A percentile compares a stretch with the other conserved stretches of the same genome.
Conservation (phyloP, 2,113 vertebrate genomes). For the Mandrillus leucophaeus region DNA sequence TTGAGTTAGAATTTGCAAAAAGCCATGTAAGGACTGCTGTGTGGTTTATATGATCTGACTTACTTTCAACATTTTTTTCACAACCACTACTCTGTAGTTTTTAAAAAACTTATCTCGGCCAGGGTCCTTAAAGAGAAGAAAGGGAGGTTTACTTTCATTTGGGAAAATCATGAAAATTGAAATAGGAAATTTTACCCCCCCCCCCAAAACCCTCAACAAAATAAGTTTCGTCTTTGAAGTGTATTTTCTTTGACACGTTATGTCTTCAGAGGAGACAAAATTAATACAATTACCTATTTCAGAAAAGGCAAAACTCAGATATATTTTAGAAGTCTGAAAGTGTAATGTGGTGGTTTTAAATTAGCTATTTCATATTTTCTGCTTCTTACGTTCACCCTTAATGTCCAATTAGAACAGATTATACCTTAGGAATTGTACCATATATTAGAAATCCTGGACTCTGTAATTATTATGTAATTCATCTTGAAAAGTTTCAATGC, state of each 20-base stretch:
- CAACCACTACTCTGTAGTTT: neutral
- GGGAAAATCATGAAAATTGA: neutral
- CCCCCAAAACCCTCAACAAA: neutral
- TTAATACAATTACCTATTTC: neutral
- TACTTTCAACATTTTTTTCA: neutral
- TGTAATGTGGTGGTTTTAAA: neutral
- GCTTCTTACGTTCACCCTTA: slow-evolving; percentile 61
- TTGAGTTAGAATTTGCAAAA: neutral
- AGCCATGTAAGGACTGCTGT: neutral
- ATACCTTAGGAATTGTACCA: slow-evolving; percentile 35
- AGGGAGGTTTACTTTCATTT: neutral
- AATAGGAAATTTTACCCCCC: neutral
- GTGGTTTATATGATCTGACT: neutral
- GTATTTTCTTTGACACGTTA: neutral
- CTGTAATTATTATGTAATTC: slow-evolving; percentile 67
- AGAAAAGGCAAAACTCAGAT: neutral
- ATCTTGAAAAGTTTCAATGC: slow-evolving; percentile 56
- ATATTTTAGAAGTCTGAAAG: slow-evolving; percentile 39
- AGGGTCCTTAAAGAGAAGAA: neutral
- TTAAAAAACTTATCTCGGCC: neutral
- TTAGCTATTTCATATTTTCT: neutral
- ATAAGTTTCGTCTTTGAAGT: neutral
- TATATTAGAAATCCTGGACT: slow-evolving; percentile 50
- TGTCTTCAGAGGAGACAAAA: neutral
- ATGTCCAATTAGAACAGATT: neutral